Base-by-base conservation (phyloP, 2,113 vertebrate genomes). In the Syngnathus floridae region DNA sequence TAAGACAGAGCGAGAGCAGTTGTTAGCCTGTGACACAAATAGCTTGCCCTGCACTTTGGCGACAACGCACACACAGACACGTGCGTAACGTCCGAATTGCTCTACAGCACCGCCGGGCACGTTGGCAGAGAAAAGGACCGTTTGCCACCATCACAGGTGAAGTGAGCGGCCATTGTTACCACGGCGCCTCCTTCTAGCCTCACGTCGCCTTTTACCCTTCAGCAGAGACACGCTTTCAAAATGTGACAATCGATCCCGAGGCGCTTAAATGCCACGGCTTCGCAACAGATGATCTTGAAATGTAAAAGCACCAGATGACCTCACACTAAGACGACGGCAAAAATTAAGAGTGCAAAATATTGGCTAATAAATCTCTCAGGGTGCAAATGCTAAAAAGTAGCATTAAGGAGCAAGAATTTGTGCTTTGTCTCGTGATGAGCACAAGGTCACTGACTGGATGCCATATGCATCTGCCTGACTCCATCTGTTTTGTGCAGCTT, bases 281-380 rank as follows among this genome's bases (percentile, higher is more conserved):
- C 46, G 65, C 73, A 52, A 66, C 21, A 55, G 75, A 66, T 59
- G 49, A 74, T 59, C 36, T 55, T 61, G 76, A 81, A 76, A 86
- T 77, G 75, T 63, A 66, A 66, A 77, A 66, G 73, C 70, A 79
- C 68, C 85, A 82, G 69, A 82, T 75, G 65, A 78, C 80, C 67
- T 72, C 69, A 69, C 58, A 62, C 67, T 72, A 79, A 31, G 26
- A 31, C 26, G 26, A 3, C 26, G 26, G 3, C 52, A 55, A 55
- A 26, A 55, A 55, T 26, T 7, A 31, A 1, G 11, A 31, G 21
- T 13, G 14, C 4, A 31, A 31, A 55, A 55, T 31, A 26, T 26
- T 54, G 21, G 26, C 13, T 54, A 26, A 22, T 26, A 55, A 2
- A 58, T 58, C 17, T 36, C 5, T 51, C 14, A 36, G 14, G 16